Conservation (phyloP, 2,113 vertebrate species). For the Naja naja region DNA sequence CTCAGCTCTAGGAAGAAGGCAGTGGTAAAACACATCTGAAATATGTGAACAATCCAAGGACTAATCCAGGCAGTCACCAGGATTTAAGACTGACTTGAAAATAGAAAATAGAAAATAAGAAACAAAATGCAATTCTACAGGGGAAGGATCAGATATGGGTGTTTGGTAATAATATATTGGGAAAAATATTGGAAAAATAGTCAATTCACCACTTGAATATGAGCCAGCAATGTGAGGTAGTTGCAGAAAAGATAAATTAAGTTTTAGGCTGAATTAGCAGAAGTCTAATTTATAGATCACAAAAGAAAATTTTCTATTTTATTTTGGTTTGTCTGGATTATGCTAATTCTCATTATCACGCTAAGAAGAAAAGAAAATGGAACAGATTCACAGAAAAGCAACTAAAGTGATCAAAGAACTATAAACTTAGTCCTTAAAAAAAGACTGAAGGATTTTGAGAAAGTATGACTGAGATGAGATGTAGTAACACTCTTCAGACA, state of each 20-base stretch:
- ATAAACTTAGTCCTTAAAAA: neutral
- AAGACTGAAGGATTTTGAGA: neutral
- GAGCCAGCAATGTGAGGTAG: neutral
- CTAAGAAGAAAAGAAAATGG: neutral
- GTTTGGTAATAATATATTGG: neutral
- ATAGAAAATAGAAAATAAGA: neutral
- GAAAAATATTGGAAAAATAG: neutral
- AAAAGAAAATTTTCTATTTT: neutral
- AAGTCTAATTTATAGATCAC: neutral
- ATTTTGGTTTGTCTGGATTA: neutral
- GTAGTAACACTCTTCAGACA: neutral
- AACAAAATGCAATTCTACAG: neutral
- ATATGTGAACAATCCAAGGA: neutral
- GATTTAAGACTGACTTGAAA: neutral
- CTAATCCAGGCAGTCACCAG: neutral
- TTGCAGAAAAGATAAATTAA: neutral
- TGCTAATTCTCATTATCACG: neutral
- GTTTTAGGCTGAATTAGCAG: neutral
- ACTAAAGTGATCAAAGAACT: neutral
- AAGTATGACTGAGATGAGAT: neutral
- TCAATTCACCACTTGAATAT: neutral
- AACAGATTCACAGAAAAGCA: neutral
- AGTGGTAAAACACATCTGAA: neutral
- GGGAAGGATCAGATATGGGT: neutral
- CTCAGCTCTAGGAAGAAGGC: neutral